phyloP scores from a whole-genome alignment of 2,113 vertebrate genomes.

The Channa argus region DNA sequence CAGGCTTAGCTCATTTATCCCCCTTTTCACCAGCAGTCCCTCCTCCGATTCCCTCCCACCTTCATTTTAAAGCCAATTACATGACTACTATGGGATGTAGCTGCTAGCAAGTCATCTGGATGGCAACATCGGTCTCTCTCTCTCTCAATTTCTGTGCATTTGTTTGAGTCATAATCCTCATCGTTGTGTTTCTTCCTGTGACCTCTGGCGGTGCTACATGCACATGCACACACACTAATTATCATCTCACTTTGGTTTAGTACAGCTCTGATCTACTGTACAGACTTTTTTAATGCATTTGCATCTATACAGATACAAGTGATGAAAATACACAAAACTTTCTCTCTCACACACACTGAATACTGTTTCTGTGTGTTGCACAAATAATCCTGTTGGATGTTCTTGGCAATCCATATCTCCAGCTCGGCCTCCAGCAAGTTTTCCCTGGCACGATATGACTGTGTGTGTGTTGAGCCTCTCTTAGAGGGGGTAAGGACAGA shows the following conservation, averaged over 20 bases:
- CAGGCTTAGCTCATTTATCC: slow-evolving; percentile 68
- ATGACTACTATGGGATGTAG: slow-evolving; percentile 57
- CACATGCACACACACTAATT: background rate
- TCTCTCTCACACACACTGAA: background rate
- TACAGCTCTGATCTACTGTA: background rate
- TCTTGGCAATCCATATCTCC: slow-evolving; percentile 48
- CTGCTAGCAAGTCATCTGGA: slow-evolving; percentile 72
- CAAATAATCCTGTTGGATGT: slow-evolving; percentile 64
- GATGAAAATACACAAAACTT: background rate
- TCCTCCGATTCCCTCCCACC: slow-evolving; percentile 31
- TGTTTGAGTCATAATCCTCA: slow-evolving; percentile 56
- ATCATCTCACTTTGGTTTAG: slow-evolving; percentile 8
- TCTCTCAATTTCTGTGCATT: slow-evolving; percentile 48
- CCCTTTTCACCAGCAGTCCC: slow-evolving; percentile 45
- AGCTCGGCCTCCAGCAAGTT: slow-evolving; percentile 55
- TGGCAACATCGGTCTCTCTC: slow-evolving; percentile 61
- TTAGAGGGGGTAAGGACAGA: slow-evolving; percentile 23
- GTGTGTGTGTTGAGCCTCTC: slow-evolving; percentile 11
- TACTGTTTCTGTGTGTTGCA: slow-evolving; percentile 41
- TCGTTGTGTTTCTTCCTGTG: slow-evolving; percentile 59
- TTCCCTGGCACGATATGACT: slow-evolving; percentile 42
- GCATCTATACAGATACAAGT: background rate
- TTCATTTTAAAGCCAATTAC: slow-evolving; percentile 72
- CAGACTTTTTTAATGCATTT: background rate
- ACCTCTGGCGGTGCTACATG: slow-evolving; percentile 49